phyloP scores from a whole-genome alignment of 2,797 vertebrate genomes.

The Toxotes lorentzi region DNA sequence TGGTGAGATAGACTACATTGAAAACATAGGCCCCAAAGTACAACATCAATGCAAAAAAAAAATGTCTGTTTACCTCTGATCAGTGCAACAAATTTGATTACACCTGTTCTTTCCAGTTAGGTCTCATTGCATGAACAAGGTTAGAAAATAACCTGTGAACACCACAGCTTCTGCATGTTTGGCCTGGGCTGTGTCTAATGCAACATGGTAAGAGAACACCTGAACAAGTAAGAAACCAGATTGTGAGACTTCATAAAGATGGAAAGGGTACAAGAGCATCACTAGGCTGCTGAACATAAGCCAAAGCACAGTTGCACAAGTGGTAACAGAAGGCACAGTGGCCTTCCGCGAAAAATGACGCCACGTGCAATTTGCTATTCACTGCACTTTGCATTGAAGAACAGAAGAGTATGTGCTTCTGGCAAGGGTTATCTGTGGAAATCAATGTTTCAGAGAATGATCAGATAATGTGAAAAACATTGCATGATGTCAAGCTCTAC shows the following conservation, averaged over 20 bases:
- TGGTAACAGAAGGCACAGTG: neutral
- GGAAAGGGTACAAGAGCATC: neutral
- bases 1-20: neutral
- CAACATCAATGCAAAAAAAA: neutral
- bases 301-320: neutral
- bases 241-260: neutral
- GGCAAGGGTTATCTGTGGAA: neutral
- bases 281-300: neutral
- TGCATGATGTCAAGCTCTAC: neutral
- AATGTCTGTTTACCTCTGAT: no score
- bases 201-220: no score
- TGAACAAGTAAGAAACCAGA: no score
- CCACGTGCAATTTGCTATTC: neutral
- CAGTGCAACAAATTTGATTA: neutral
- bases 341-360: neutral
- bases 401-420: neutral
- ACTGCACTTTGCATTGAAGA: neutral
- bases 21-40: neutral
- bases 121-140: neutral
- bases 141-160: neutral
- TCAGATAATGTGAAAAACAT: neutral
- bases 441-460: neutral
- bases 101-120: neutral
- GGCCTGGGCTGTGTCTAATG: no score
- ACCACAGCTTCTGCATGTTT: no score